Base-by-base conservation (phyloP, 2,888 invertebrate species). In the Sceliomorpha sp. region DNA sequence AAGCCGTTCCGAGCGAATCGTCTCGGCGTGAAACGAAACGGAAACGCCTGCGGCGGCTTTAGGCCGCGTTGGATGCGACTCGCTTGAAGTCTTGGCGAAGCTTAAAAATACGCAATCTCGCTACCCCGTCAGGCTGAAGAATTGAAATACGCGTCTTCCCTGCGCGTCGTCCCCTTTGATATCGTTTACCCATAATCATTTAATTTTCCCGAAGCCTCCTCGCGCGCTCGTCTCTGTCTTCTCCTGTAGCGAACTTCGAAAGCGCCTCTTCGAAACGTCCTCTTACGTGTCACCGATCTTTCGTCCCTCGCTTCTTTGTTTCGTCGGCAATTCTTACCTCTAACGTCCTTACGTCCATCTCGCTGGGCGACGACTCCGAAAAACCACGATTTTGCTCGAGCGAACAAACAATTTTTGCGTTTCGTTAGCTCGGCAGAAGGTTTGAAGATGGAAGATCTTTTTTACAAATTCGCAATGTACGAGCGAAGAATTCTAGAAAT, bases 51-150 rank as follows among this genome's bases (percentile, higher is more conserved):
- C 70, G 75, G 75, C 76, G 64, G 53, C 44, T 59, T 60, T 9
- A 26, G 62, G 36, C 42, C 47, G 48, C n/a, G n/a, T n/a, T 14
- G 47, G 69, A 50, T 75, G 75, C 77, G 77, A 70, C 39, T 7
- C 4, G 56, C 10, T 47, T 40, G 58, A 68, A 73, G 69, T 74
- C 70, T 75, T 78, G 20, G 79, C 79, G 79, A 66, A 82, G 85
- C 86, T 87, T 87, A 88, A 88, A 88, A 88, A 88, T 88, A 88
- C 88, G 87, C 88, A 88, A 88, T 88, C 87, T 88, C 74, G 86
- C 81, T 79, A 81, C 76, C 79, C 81, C 78, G 86, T 88, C 88
- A 87, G 82, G 88, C 88, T 87, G 88, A 88, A 88, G 86, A 88
- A 88, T 88, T 88, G 88, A 87, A 87, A 88, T 86, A 83, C 85